Evolutionary conservation across 2,888 invertebrate species (phyloP).

Genomic region (Leptothorax acervorum): DNA sequence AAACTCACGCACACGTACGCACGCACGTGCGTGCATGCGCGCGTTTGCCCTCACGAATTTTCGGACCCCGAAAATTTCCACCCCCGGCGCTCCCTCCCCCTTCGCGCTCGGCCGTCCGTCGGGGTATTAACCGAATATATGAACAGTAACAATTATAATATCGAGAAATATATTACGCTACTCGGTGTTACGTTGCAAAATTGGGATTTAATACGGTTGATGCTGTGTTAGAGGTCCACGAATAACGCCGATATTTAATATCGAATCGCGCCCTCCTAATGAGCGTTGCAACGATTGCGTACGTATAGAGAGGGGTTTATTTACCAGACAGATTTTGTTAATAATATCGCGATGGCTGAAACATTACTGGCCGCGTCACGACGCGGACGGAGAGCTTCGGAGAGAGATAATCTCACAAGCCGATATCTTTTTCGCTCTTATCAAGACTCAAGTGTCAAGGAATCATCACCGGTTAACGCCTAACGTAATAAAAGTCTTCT

Average conservation of each 20-base stretch:
- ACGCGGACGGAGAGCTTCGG: background rate
- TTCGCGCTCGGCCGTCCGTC: background rate
- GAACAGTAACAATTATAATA: background rate
- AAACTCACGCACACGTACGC: constrained; percentile 42
- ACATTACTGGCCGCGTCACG: background rate
- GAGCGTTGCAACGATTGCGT: background rate
- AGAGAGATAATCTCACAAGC: background rate
- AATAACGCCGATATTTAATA: background rate
- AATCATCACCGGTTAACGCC: background rate
- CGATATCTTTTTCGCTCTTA: background rate
- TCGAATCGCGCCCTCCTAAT: background rate
- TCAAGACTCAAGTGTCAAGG: background rate
- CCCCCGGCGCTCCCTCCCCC: background rate
- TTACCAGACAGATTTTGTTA: background rate
- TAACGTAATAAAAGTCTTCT: background rate
- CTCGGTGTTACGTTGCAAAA: background rate
- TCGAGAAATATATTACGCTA: background rate
- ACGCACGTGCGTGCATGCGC: background rate
- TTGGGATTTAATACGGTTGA: background rate
- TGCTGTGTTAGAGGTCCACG: background rate
- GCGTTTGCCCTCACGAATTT: constrained; percentile 8
- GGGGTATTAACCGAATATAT: background rate
- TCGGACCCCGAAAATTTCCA: constrained; percentile 30
- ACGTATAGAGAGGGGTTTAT: background rate
- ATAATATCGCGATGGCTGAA: background rate